Base-by-base conservation (phyloP, 2,113 vertebrate genomes). In the Aplodontia rufa region DNA sequence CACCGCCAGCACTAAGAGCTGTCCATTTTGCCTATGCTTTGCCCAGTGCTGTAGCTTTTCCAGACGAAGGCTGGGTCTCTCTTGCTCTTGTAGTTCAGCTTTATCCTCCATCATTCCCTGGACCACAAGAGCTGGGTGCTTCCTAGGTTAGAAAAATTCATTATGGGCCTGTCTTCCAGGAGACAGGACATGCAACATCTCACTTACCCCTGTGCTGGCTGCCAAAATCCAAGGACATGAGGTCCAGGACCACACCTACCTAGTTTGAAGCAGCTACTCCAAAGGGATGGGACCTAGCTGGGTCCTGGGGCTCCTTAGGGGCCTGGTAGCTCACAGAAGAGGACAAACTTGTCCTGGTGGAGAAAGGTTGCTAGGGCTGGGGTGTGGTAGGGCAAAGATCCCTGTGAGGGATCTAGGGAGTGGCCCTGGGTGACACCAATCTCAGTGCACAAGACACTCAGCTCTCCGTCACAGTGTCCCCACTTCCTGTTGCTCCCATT, bases 321-420 rank as follows among this genome's bases (percentile, higher is more conserved):
- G 37, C 40, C 45, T 72, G 58, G 88, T 80, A 90, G 91, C 87
- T 86, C 91, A 96, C 89, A 94, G 93, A 62, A 83, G 82, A 80
- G 2, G 5, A 55, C 80, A 89, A 40, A 94, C 40, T 86, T 95
- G 76, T 80, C 88, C 76, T 95, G 72, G 68, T 68, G 80, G 37
- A 95, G 89, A 58, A 81, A 87, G 82, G 51, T 68, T 90, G 85
- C 93, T 76, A 79, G 64, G 40, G 14, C 24, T 72, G 89, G 86
- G 95, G 92, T 96, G 97, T 92, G 97, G 91, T 80, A 58, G 96
- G 94, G 64, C 95, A 97, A 98, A 98, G 96, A 86, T 98, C 91
- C 75, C 40, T 37, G 0, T 42, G 55, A 95, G 72, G 78, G 90
- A 90, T 82, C 45, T 74, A 96, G 88, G 97, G 83, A 96, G 96